Evolutionary conservation across 2,888 invertebrate species (phyloP).

Genomic region (Macropis europaea): DNA sequence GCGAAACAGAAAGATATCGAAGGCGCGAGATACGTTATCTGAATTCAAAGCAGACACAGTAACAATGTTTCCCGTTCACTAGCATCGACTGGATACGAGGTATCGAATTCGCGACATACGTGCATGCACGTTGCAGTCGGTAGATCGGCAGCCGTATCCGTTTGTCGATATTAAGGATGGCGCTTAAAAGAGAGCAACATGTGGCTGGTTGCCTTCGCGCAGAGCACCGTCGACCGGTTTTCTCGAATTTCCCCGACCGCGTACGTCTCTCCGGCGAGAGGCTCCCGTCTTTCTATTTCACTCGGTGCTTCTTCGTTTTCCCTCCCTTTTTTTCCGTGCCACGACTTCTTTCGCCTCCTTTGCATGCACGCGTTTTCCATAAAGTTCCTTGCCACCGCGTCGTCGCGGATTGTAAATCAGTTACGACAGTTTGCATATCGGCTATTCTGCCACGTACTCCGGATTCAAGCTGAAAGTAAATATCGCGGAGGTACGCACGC

Average conservation of each 20-base stretch:
- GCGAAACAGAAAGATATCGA: constrained; percentile 53
- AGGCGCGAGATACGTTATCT: constrained; percentile 68
- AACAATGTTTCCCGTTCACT: constrained; percentile 61
- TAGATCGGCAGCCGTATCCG: constrained; percentile 52
- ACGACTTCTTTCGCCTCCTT: constrained; percentile 6
- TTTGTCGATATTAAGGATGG: constrained; percentile 63
- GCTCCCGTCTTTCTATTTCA: constrained; percentile 19
- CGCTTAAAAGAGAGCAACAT: constrained; percentile 66
- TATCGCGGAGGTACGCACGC: neutral
- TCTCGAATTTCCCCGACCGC: constrained; percentile 9
- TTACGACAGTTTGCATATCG: constrained; percentile 26
- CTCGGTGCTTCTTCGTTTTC: constrained; percentile 22
- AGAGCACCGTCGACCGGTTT: constrained; percentile 36
- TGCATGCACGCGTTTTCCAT: constrained; percentile 18
- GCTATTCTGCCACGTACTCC: constrained; percentile 15
- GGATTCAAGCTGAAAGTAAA: constrained; percentile 11
- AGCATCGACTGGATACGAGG: constrained; percentile 38
- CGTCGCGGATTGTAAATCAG: constrained; percentile 33
- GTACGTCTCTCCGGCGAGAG: neutral
- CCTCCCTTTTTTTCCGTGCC: neutral
- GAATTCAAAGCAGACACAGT: constrained; percentile 68
- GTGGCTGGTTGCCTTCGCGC: constrained; percentile 53
- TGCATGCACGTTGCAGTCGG: constrained; percentile 34
- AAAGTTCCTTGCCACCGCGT: constrained; percentile 12
- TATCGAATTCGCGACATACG: constrained; percentile 57